These are phyloP conservation scores for Drosophila chauvacae DNA, from an alignment of 1,140 invertebrate genomes.

Conservation along the genomic window DNA sequence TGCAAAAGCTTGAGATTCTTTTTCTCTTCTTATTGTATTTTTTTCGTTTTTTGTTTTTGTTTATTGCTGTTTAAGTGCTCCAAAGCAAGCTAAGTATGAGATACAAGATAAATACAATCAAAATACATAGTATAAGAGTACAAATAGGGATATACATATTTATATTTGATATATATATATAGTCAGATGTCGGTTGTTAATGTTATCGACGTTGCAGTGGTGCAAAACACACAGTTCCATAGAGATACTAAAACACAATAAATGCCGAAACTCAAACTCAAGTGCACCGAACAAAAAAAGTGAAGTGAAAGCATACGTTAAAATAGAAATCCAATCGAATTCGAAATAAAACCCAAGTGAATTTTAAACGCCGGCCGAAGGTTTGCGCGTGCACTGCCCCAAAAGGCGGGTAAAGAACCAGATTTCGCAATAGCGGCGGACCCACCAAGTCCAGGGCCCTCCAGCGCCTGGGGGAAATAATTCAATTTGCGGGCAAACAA, in stretches of 20 bases:
- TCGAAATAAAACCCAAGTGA: constrained; percentile 8
- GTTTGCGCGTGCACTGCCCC: constrained; percentile 12
- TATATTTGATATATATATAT: constrained; percentile 46
- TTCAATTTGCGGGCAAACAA: constrained; percentile 71
- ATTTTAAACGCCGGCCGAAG: constrained; percentile 11
- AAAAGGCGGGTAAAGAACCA: constrained; percentile 25
- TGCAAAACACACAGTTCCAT: constrained; percentile 44
- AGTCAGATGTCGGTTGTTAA: constrained; percentile 23
- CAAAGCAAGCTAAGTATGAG: constrained; percentile 85
- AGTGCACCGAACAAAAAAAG: constrained; percentile 30
- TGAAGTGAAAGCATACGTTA: constrained; percentile 24
- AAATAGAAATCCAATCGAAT: constrained; percentile 9
- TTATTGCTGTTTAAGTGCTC: constrained; percentile 83
- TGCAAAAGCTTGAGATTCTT: constrained; percentile 55
- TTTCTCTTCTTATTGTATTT: constrained; percentile 47
- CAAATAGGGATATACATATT: constrained; percentile 56
- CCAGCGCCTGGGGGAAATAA: constrained; percentile 49
- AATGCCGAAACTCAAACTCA: constrained; percentile 22
- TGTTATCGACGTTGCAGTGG: constrained; percentile 35
- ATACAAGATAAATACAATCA: constrained; percentile 84
- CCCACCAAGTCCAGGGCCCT: constrained; percentile 13
- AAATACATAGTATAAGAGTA: constrained; percentile 80
- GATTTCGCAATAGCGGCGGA: constrained; percentile 11
- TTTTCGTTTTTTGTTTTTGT: constrained; percentile 51
- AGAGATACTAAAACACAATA: constrained; percentile 13